phyloP scores from a whole-genome alignment of 2,888 invertebrate species.

The Pyralis farinalis region DNA sequence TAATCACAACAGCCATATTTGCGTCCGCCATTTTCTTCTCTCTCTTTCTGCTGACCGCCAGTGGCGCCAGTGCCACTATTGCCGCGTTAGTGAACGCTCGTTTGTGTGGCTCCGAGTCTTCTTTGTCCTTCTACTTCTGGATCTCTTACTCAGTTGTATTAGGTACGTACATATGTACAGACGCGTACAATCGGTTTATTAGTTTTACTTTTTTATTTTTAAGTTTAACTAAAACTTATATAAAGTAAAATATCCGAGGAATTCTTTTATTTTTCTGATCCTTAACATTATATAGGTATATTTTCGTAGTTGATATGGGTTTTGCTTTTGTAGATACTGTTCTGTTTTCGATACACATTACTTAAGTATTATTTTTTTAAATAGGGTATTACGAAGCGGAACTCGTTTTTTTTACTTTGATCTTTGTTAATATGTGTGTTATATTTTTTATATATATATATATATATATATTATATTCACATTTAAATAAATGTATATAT shows the following conservation, averaged over 20 bases:
- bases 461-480: background rate
- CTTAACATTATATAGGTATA: no score
- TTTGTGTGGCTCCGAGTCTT: constrained; percentile 46
- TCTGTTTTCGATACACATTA: no score
- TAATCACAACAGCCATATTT: constrained; percentile 28
- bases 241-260: no score
- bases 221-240: no score
- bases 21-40: constrained; percentile 76
- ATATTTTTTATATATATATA: background rate
- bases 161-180: constrained; percentile 34
- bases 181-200: constrained; percentile 16
- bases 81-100: constrained; percentile 49
- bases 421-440: background rate
- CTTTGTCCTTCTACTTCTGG: constrained; percentile 60
- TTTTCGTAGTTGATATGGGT: no score
- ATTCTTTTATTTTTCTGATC: no score
- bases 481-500: no score
- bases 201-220: no score
- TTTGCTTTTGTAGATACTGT: no score
- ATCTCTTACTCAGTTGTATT: constrained; percentile 32
- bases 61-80: constrained; percentile 50
- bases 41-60: constrained; percentile 56
- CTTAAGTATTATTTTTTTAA: constrained; percentile 7
- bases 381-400: background rate
- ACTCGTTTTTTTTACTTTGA: background rate